Conservation (phyloP, 2,113 vertebrate genomes). For the Climacteris rufus region DNA sequence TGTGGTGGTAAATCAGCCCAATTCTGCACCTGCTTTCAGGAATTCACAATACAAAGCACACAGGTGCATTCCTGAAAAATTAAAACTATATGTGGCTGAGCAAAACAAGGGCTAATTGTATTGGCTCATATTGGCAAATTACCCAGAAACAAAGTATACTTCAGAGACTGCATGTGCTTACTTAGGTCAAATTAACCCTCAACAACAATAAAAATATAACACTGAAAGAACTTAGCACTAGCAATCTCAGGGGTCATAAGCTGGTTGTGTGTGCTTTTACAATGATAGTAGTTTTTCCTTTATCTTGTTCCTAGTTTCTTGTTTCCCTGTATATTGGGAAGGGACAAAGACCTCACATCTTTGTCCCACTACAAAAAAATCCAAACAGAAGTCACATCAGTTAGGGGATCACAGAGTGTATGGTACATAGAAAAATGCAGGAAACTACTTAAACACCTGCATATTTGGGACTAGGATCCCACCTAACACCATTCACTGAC, state of each 20-base stretch:
- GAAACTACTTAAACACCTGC: background rate
- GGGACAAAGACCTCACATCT: background rate
- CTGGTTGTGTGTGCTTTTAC: background rate
- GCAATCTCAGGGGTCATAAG: background rate
- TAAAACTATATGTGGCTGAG: background rate
- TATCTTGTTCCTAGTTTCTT: background rate
- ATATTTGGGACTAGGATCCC: background rate
- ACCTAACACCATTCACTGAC: background rate
- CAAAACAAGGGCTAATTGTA: background rate
- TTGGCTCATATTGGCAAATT: background rate
- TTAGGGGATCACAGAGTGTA: background rate
- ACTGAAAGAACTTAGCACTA: background rate
- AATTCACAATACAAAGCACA: background rate
- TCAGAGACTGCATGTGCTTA: background rate
- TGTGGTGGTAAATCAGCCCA: background rate
- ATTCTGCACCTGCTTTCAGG: background rate
- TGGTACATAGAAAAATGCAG: background rate
- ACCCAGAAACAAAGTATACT: constrained; percentile 8
- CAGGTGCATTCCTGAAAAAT: background rate
- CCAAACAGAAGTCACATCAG: background rate
- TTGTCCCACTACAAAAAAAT: background rate
- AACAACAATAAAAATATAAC: constrained; percentile 20
- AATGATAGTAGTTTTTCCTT: background rate
- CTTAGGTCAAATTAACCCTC: constrained; percentile 37
- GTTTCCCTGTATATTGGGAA: background rate